A percentile compares a stretch with the other conserved stretches of the same genome.
These are phyloP conservation scores for Graphium colonna DNA, from an alignment of 2,888 invertebrate species.

Conservation along the genomic window DNA sequence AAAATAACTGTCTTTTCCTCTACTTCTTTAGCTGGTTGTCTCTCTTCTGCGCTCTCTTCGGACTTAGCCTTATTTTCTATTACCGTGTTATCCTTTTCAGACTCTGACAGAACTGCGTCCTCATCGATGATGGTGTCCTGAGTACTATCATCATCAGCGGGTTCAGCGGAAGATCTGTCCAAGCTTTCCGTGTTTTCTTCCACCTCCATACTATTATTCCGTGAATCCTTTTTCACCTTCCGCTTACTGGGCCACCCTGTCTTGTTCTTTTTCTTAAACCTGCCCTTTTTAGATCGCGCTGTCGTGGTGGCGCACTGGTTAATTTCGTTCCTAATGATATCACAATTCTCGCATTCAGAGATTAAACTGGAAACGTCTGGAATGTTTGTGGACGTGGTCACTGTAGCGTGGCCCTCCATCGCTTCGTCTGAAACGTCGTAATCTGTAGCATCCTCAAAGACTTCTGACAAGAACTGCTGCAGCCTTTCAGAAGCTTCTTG, in stretches of 20 bases:
- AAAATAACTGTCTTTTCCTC: conserved; percentile 19
- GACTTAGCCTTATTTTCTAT: conserved; percentile 35
- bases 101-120: conserved; percentile 45
- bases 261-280: conserved; percentile 85
- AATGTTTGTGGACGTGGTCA: conserved; percentile 52
- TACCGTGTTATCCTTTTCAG: conserved; percentile 40
- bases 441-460: conserved; percentile 68
- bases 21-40: conserved; percentile 22
- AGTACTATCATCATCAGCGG: conserved; percentile 54
- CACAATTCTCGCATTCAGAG: conserved; percentile 66
- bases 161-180: conserved; percentile 57
- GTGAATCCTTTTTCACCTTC: conserved; percentile 56
- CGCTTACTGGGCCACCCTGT: conserved; percentile 89
- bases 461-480: conserved; percentile 64
- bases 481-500: conserved; percentile 63
- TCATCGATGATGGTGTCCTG: conserved; percentile 53
- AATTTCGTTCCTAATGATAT: conserved; percentile 62
- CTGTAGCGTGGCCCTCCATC: conserved; percentile 54
- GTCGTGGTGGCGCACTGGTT: conserved; percentile 43
- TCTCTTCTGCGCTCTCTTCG: conserved; percentile 22
- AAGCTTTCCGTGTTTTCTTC: conserved; percentile 48
- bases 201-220: conserved; percentile 49
- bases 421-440: conserved; percentile 71
- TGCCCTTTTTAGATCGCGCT: conserved; percentile 60
- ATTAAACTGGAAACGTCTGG: conserved; percentile 71